These are phyloP conservation scores for Dryomyza anilis DNA, from an alignment of 2,888 invertebrate genomes.

Conservation along the genomic window DNA sequence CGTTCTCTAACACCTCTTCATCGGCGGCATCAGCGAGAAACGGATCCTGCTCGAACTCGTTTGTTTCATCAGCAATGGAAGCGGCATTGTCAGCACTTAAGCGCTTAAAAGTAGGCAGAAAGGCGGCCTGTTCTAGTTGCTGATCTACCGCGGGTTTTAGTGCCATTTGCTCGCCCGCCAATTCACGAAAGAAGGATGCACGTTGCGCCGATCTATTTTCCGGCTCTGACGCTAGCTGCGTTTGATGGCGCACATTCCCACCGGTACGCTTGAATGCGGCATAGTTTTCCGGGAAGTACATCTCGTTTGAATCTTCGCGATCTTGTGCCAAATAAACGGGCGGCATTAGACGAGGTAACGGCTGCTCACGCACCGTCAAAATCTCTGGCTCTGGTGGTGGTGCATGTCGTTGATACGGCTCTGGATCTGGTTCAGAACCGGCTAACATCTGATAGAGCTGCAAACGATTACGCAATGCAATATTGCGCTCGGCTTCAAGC, in stretches of 20 bases:
- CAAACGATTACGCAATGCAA: slow-evolving; percentile 49
- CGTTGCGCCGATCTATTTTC: slow-evolving; percentile 30
- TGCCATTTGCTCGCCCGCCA: slow-evolving; percentile 46
- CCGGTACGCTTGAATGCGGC: slow-evolving; percentile 46
- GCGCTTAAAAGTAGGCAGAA: not conserved
- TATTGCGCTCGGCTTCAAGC: slow-evolving; percentile 44
- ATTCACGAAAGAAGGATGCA: slow-evolving; percentile 47
- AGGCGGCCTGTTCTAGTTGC: not conserved
- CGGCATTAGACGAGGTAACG: slow-evolving; percentile 7
- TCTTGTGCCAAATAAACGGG: slow-evolving; percentile 46
- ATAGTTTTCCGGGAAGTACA: slow-evolving; percentile 51
- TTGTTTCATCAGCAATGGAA: slow-evolving; percentile 31
- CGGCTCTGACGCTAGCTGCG: not conserved
- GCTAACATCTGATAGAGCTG: slow-evolving; percentile 57
- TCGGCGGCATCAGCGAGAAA: too few species aligned
- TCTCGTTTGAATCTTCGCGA: slow-evolving; percentile 47
- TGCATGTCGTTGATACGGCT: slow-evolving; percentile 50
- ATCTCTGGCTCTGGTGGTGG: slow-evolving; percentile 36
- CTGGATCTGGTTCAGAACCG: slow-evolving; percentile 55
- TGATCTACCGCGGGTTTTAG: too few species aligned
- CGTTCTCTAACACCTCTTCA: slow-evolving; percentile 36
- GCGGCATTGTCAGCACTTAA: not conserved
- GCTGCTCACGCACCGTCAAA: slow-evolving; percentile 42
- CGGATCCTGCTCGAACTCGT: not conserved
- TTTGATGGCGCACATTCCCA: slow-evolving; percentile 28